phyloP scores from a whole-genome alignment of 1,140 invertebrate species.

The Aphelinus atriplicis region DNA sequence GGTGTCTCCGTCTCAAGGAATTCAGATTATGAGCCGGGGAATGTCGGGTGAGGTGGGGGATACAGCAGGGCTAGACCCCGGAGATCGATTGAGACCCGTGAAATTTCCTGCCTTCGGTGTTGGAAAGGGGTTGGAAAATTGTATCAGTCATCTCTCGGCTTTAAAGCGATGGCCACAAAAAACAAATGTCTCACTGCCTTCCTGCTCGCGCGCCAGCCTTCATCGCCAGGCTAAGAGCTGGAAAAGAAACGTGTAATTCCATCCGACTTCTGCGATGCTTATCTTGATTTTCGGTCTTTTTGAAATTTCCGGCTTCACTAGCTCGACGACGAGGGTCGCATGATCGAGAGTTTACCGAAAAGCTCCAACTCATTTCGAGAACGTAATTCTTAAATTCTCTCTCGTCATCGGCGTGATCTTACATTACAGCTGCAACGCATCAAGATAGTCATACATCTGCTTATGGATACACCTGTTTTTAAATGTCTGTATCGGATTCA shows the following conservation, averaged over 20 bases:
- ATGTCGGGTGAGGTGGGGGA: slow-evolving; percentile 1
- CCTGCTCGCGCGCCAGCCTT: neutral
- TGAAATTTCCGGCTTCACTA: slow-evolving; percentile 13
- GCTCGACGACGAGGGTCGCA: slow-evolving; percentile 12
- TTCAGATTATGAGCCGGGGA: slow-evolving; percentile 25
- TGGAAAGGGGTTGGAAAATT: slow-evolving; percentile 35
- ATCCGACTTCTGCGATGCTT: slow-evolving; percentile 21
- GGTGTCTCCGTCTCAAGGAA: slow-evolving; percentile 6
- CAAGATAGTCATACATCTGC: too few relatives aligned
- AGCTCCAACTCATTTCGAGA: neutral
- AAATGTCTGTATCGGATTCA: too few relatives aligned
- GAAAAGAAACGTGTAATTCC: slow-evolving; percentile 8
- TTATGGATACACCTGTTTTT: too few relatives aligned
- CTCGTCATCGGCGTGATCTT: too few relatives aligned
- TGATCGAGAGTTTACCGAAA: neutral
- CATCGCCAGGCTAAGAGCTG: neutral
- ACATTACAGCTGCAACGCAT: too few relatives aligned
- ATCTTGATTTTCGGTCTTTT: slow-evolving; percentile 38
- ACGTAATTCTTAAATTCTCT: neutral
- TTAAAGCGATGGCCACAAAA: slow-evolving; percentile 13
- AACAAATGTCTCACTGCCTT: slow-evolving; percentile 15
- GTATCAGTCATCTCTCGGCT: slow-evolving; percentile 18
- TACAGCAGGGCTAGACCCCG: neutral
- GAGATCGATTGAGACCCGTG: slow-evolving; percentile 22
- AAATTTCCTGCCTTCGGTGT: slow-evolving; percentile 24